Conservation (phyloP, 2,113 vertebrate species). For the Garra rufa region DNA sequence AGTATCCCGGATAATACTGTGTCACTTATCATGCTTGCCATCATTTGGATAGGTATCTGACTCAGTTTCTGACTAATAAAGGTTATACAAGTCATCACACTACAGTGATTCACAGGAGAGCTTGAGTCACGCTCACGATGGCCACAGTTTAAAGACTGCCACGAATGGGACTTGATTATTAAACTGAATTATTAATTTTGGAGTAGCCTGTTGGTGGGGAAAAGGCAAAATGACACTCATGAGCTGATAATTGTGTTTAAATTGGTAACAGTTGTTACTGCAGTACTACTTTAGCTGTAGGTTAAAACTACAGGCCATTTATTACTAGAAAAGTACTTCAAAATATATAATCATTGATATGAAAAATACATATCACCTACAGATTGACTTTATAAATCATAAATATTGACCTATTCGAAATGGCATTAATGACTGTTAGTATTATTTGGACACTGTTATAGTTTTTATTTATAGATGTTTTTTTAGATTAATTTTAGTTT, state of each 20-base stretch:
- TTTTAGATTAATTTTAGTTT: too few species aligned
- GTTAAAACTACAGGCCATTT: neutral
- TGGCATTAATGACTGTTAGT: too few species aligned
- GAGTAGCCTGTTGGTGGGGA: neutral
- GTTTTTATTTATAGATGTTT: too few species aligned
- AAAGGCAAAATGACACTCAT: neutral
- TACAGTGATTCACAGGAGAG: neutral
- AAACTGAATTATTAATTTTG: neutral
- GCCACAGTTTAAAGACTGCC: neutral
- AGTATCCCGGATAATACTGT: neutral
- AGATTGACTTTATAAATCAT: too few species aligned
- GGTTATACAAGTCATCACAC: neutral
- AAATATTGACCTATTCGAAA: too few species aligned
- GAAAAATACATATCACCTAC: too few species aligned
- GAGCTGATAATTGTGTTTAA: neutral
- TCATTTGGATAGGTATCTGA: conserved; percentile 2
- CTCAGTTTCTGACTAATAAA: neutral
- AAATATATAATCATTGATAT: too few species aligned
- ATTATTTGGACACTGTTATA: too few species aligned
- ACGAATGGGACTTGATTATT: conserved; percentile 2
- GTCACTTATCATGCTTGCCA: conserved; percentile 14
- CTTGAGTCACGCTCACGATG: neutral
- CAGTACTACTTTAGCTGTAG: neutral
- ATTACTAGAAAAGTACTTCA: too few species aligned
- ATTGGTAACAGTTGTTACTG: neutral